Evolutionary conservation across 2,797 vertebrate species (phyloP).

Genomic region (Alfaro cultratus): DNA sequence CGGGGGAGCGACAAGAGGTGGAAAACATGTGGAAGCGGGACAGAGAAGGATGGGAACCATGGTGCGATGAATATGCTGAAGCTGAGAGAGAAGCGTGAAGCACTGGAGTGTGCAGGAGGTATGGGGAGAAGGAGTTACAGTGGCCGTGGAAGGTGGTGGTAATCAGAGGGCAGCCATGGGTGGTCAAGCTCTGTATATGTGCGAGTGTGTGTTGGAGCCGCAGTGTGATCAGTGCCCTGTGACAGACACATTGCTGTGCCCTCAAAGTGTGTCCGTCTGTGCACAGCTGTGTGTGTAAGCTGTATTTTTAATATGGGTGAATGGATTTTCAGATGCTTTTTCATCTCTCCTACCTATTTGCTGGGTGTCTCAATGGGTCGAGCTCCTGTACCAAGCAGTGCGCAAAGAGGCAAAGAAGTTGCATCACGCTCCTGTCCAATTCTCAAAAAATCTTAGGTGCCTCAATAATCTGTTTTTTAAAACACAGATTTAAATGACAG

Average conservation of each 20-base stretch:
- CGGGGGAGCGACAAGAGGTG: slow-evolving; percentile 41
- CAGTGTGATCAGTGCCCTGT: slow-evolving; percentile 66
- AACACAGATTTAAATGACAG: slow-evolving; percentile 1
- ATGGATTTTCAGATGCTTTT: slow-evolving; percentile 60
- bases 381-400: slow-evolving; percentile 24
- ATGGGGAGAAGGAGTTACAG: slow-evolving; percentile 64
- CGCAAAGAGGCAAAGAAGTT: slow-evolving; percentile 30
- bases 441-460: not conserved
- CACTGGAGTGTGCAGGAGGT: slow-evolving; percentile 68
- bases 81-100: slow-evolving; percentile 45
- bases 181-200: slow-evolving; percentile 63
- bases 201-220: slow-evolving; percentile 41
- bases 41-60: slow-evolving; percentile 5
- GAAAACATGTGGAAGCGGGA: slow-evolving; percentile 7
- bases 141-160: slow-evolving; percentile 68
- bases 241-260: slow-evolving; percentile 64
- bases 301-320: slow-evolving; percentile 60
- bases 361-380: slow-evolving; percentile 27
- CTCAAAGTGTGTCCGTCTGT: slow-evolving; percentile 60
- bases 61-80: slow-evolving; percentile 36
- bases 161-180: slow-evolving; percentile 77
- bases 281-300: slow-evolving; percentile 66
- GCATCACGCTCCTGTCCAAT: slow-evolving; percentile 10
- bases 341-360: slow-evolving; percentile 51
- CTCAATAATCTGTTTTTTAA: not conserved